These are phyloP conservation scores for Spheniscus mendiculus DNA, from an alignment of 2,113 vertebrate genomes.

Conservation along the genomic window DNA sequence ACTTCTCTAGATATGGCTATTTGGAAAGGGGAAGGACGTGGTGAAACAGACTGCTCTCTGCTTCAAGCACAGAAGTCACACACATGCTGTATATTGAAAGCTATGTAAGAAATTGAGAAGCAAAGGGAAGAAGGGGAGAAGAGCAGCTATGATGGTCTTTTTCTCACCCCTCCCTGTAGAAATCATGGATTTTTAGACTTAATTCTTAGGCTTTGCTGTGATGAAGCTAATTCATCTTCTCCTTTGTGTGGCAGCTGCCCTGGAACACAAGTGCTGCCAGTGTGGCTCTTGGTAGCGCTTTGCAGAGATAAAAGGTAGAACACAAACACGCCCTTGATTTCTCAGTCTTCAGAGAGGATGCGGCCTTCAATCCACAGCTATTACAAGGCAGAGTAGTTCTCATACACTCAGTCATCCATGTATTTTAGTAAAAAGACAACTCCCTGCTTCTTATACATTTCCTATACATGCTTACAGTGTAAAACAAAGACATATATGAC, in stretches of 20 bases:
- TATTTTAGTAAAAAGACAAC: neutral
- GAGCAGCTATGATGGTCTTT: accelerated
- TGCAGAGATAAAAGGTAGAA: neutral
- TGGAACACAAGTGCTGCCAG: neutral
- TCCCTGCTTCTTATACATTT: neutral
- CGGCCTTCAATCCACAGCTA: neutral
- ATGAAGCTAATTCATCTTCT: neutral
- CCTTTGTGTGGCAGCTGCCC: neutral
- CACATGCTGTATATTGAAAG: accelerated
- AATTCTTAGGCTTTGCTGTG: neutral
- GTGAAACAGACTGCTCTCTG: neutral
- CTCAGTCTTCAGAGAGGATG: neutral
- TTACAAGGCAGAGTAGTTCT: neutral
- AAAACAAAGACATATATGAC: neutral
- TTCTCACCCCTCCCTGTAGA: neutral
- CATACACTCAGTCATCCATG: neutral
- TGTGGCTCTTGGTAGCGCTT: neutral
- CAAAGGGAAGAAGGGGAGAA: neutral
- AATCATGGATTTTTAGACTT: neutral
- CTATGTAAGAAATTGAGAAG: neutral
- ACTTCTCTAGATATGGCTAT: accelerated
- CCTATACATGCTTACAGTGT: neutral
- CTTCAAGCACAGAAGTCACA: neutral
- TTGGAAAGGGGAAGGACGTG: neutral
- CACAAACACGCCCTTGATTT: neutral